phyloP scores from a whole-genome alignment of 2,888 invertebrate genomes.

The Lycaena phlaeas region DNA sequence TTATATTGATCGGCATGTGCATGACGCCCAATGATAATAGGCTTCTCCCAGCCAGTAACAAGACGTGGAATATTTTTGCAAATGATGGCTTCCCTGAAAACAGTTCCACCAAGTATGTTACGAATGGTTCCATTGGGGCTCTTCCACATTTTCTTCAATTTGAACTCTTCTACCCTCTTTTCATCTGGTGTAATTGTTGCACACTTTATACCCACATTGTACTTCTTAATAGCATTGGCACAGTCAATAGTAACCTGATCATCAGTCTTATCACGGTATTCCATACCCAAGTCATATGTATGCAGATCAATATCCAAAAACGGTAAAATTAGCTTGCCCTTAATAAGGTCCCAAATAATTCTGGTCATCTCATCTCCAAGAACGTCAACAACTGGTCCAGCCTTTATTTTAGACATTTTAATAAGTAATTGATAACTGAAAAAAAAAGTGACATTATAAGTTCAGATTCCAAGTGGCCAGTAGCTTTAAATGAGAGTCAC shows the following conservation, averaged over 20 bases:
- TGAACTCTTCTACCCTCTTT: constrained; percentile 92
- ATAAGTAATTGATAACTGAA: constrained; percentile 16
- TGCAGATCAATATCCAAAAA: constrained; percentile 96
- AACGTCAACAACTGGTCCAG: constrained; percentile 92
- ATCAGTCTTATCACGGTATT: constrained; percentile 93
- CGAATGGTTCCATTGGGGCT: constrained; percentile 92
- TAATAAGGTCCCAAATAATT: constrained; percentile 98
- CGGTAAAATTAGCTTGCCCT: constrained; percentile 96
- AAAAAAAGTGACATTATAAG: neutral
- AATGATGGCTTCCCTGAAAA: constrained; percentile 89
- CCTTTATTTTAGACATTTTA: constrained; percentile 78
- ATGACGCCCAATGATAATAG: constrained; percentile 98
- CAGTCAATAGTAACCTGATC: constrained; percentile 98
- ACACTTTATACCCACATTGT: constrained; percentile 99
- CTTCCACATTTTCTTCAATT: constrained; percentile 92
- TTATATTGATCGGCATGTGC: constrained; percentile 98
- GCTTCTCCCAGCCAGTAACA: constrained; percentile 95
- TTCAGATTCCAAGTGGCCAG: too few species aligned
- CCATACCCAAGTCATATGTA: constrained; percentile 94
- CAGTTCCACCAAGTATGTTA: constrained; percentile 88
- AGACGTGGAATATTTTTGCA: constrained; percentile 96
- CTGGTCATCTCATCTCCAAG: constrained; percentile 98
- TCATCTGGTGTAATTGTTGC: constrained; percentile 99
- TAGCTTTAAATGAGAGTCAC: too few species aligned
- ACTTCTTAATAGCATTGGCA: constrained; percentile 96